Evolutionary conservation across 2,113 vertebrate genomes (phyloP).

Genomic region (Proterorhinus semilunaris): DNA sequence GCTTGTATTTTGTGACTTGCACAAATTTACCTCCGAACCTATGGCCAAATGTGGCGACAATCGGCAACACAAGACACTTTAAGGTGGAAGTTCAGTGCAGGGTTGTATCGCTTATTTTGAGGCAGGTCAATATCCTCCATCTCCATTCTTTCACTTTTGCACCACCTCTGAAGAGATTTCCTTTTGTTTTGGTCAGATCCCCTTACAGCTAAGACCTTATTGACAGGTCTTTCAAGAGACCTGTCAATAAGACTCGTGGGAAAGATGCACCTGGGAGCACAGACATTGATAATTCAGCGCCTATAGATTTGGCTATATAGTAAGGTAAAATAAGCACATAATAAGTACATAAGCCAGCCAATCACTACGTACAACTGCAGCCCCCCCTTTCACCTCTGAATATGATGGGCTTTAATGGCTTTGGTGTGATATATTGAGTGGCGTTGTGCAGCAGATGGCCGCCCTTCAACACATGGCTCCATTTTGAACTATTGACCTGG

Average conservation of each 20-base stretch:
- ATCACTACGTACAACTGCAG: neutral
- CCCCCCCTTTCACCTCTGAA: neutral
- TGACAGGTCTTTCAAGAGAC: conserved; percentile 3
- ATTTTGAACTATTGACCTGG: conserved; percentile 34
- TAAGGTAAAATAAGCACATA: too few relatives aligned
- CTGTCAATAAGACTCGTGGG: conserved; percentile 33
- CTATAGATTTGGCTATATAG: conserved; percentile 6
- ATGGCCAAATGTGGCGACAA: too few relatives aligned
- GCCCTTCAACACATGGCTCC: conserved; percentile 30
- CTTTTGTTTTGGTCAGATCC: conserved; percentile 23
- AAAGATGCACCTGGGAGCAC: conserved; percentile 50
- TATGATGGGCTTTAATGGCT: conserved; percentile 1
- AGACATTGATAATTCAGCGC: conserved; percentile 3
- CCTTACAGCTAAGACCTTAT: conserved; percentile 20
- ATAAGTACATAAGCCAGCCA: too few relatives aligned
- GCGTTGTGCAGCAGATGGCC: conserved; percentile 13
- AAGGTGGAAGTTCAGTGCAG: too few relatives aligned
- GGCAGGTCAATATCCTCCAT: neutral
- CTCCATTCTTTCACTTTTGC: neutral
- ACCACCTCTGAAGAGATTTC: conserved; percentile 16
- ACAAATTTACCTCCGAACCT: too few relatives aligned
- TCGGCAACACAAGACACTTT: too few relatives aligned
- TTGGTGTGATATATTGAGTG: neutral
- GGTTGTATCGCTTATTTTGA: neutral
- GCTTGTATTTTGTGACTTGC: too few relatives aligned